Base-by-base conservation (phyloP, 2,113 vertebrate species). In the Salvelinus sp. region DNA sequence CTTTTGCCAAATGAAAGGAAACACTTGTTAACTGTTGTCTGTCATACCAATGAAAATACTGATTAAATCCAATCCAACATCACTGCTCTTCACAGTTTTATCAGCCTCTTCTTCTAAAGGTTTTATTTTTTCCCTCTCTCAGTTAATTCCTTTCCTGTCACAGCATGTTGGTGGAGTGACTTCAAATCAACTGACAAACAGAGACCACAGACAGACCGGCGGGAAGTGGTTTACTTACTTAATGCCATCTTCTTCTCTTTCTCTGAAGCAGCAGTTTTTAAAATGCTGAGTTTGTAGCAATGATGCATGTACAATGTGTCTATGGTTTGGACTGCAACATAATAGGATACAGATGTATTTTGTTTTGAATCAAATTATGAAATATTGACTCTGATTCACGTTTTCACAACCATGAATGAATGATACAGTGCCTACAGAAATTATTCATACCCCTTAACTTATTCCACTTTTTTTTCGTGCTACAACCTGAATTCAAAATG, bases 101-200 rank as follows among this genome's bases (percentile, higher is more conserved):
- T 78, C 72, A 82, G 80, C 69, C 69, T 69, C 77, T 80, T 89
- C 83, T 68, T 33, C 28, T 28, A 85, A 82, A 88, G 79, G 67
- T 38, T 28, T 75, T 58, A 81, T 88, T 85, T 81, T 13, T 86
- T 84, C 77, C 75, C 25, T 16, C 66, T n/a, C 69, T 80, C 16
- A 47, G 83, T 87, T 88, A 90, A 90, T 91, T 91, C 86, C 87
- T 88, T 87, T 89, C 92, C 79, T 92, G 92, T 91, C 73, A 38
- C 81, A 81, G 78, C 92, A 85, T 80, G 92, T 89, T 71, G 81
- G 83, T 72, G 83, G 74, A 84, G 86, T 81, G 76, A 82, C 90
- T 91, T 91, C 86, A 88, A 86, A 91, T 88, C 85, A 70, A 83
- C 89, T 87, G 79, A 89, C 88, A 91, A 91, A 90, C 38, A 80